Evolutionary conservation across 2,113 vertebrate species (phyloP).

Genomic region (Phrynosoma platyrhinos): DNA sequence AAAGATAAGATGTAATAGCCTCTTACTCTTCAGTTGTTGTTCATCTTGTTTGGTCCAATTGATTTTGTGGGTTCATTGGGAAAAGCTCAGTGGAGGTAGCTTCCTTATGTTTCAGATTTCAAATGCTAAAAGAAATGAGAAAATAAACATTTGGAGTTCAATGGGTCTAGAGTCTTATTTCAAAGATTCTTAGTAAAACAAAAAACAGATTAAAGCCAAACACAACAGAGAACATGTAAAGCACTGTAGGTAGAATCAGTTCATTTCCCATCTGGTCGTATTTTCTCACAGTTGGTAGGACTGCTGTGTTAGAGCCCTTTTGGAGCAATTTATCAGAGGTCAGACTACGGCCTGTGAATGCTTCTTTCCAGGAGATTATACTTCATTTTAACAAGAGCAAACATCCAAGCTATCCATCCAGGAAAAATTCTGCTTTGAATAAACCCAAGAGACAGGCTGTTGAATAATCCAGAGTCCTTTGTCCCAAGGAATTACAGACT

Average conservation of each 20-base stretch:
- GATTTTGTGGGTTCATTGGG: too few relatives aligned
- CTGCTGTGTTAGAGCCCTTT: background rate
- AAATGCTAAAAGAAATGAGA: background rate
- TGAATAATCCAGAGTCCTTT: background rate
- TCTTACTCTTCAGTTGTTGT: background rate
- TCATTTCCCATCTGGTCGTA: conserved; percentile 20
- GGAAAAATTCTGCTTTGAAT: background rate
- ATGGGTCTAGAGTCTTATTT: background rate
- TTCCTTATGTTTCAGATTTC: background rate
- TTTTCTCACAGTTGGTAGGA: conserved; percentile 3
- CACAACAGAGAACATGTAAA: background rate
- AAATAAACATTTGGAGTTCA: background rate
- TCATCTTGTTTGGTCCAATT: background rate
- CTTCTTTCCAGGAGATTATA: background rate
- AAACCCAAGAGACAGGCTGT: background rate
- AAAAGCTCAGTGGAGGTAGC: too few relatives aligned
- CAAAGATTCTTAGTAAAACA: conserved; percentile 12
- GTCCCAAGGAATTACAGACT: background rate
- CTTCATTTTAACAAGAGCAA: background rate
- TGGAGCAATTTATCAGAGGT: conserved; percentile 16
- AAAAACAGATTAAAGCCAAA: background rate
- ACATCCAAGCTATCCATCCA: background rate
- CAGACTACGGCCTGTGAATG: background rate
- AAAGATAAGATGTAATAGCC: background rate
- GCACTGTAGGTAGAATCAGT: background rate